Evolutionary conservation across 2,888 invertebrate species (phyloP).

Genomic region (Nymphalis c-album): DNA sequence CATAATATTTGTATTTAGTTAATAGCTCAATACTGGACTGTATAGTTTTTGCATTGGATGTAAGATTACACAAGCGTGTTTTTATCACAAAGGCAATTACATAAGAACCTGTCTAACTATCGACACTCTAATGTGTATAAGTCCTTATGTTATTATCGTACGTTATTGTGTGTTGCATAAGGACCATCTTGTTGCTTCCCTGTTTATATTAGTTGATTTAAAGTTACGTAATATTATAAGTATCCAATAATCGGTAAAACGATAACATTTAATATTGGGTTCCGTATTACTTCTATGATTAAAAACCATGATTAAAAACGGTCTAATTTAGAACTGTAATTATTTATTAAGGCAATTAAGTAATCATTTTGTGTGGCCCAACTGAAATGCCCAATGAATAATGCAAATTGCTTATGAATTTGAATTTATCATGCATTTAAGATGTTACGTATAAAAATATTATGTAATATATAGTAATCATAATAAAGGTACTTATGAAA

Average conservation of each 20-base stretch:
- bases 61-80: neutral
- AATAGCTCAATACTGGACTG: neutral
- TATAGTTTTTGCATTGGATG: neutral
- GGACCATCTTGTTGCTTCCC: conserved; percentile 38
- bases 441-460: no score
- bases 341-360: neutral
- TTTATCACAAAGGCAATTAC: conserved; percentile 8
- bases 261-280: neutral
- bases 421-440: no score
- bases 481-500: no score
- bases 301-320: no score
- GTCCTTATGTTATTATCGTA: conserved; percentile 10
- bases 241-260: neutral
- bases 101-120: conserved; percentile 1
- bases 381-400: no score
- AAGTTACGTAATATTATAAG: conserved; percentile 7
- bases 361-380: no score
- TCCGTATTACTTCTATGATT: neutral
- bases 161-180: conserved; percentile 42
- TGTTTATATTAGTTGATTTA: conserved; percentile 18
- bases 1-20: neutral
- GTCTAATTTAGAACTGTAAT: no score
- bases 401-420: no score
- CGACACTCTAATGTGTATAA: conserved; percentile 1
- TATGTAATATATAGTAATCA: no score